A percentile compares a stretch with the other conserved stretches of the same genome.
Evolutionary conservation across 2,888 invertebrate genomes (phyloP).

Genomic region (Agrilus mali): DNA sequence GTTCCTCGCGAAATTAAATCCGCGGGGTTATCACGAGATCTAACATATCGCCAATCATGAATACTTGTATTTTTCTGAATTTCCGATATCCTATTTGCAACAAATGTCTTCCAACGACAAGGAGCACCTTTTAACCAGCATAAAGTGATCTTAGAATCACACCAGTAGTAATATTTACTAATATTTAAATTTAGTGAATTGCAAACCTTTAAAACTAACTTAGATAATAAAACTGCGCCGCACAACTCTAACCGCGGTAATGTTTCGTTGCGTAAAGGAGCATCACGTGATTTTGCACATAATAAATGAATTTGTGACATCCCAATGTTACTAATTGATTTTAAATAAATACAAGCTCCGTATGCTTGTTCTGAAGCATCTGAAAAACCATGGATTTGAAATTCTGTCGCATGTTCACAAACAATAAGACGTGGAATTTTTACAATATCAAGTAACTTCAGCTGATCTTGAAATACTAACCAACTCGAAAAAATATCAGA

Average conservation of each 20-base stretch:
- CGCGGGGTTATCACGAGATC: constrained; percentile 1
- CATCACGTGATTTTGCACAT: background rate
- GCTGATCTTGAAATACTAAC: background rate
- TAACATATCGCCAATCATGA: background rate
- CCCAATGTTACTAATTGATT: background rate
- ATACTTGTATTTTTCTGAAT: background rate
- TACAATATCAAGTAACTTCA: background rate
- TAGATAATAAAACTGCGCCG: background rate
- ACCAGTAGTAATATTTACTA: background rate
- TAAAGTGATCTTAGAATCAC: too few species aligned
- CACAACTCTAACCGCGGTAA: background rate
- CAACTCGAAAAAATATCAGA: constrained; percentile 1
- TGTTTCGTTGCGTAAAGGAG: background rate
- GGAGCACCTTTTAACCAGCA: background rate
- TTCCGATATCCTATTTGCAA: background rate
- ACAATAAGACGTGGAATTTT: background rate
- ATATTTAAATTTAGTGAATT: background rate
- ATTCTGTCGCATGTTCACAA: background rate
- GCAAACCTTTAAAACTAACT: background rate
- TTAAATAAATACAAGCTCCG: constrained; percentile 2
- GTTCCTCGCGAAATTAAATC: background rate
- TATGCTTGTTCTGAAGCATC: too few species aligned
- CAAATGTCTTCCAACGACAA: constrained; percentile 1
- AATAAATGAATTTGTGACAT: background rate
- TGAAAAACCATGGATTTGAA: constrained; percentile 4